Evolutionary conservation across 2,797 vertebrate genomes (phyloP).

Genomic region (Lepilemur ruficaudatus): DNA sequence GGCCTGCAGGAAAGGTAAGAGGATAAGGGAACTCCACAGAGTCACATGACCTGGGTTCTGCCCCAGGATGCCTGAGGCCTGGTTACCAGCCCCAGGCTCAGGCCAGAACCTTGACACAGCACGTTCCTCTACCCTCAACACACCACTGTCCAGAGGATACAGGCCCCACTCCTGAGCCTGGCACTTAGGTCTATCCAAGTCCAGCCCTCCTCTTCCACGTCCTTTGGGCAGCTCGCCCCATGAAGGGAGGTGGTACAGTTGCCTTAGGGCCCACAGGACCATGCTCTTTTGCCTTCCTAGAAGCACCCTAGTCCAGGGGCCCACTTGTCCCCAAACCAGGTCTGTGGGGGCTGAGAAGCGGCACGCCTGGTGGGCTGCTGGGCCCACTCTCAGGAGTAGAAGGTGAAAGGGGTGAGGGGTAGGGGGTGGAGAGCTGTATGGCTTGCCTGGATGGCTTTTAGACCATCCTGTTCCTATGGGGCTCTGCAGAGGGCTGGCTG

Average conservation of each 20-base stretch:
- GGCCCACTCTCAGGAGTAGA: neutral
- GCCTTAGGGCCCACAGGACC: neutral
- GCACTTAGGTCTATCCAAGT: neutral
- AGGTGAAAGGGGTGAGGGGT: neutral
- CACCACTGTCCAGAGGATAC: neutral
- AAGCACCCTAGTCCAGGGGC: neutral
- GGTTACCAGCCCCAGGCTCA: neutral
- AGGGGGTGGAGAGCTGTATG: neutral
- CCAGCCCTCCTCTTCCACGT: neutral
- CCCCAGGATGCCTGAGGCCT: neutral
- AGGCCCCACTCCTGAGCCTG: neutral
- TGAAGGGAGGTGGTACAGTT: neutral
- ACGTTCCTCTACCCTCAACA: neutral
- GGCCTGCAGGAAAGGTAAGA: neutral
- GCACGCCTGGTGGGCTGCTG: neutral
- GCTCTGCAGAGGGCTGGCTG: neutral
- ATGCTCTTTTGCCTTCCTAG: neutral
- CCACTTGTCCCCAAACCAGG: neutral
- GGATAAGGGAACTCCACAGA: neutral
- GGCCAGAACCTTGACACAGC: neutral
- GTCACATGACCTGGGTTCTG: neutral
- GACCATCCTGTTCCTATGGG: neutral
- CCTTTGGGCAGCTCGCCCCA: neutral
- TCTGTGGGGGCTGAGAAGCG: neutral
- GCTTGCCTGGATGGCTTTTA: neutral